Percentiles rank a stretch among this genome's conserved stretches.
Evolutionary conservation across 2,888 invertebrate genomes (phyloP).

Genomic region (Spatulosminthurus flaviceps): DNA sequence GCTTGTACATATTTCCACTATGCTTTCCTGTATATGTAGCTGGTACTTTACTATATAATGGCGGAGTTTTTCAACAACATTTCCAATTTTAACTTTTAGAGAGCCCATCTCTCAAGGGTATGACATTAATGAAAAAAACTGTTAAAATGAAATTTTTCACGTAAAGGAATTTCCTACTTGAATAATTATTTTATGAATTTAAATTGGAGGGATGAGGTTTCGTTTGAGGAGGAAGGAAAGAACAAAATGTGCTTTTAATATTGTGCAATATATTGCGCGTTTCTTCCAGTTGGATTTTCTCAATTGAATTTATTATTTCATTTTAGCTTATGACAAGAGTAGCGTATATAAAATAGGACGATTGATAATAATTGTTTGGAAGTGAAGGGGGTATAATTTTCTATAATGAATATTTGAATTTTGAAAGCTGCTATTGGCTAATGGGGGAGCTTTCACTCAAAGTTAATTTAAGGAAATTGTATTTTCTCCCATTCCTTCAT

Average conservation of each 20-base stretch:
- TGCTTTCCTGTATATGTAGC: too few relatives aligned
- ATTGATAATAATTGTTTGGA: background rate
- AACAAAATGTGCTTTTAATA: too few relatives aligned
- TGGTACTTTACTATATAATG: too few relatives aligned
- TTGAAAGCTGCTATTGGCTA: background rate
- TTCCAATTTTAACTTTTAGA: too few relatives aligned
- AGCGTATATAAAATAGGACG: too few relatives aligned
- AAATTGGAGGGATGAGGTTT: too few relatives aligned
- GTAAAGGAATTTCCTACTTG: too few relatives aligned
- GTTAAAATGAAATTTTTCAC: background rate
- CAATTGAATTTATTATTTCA: background rate
- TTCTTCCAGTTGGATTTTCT: background rate
- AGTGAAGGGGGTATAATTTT: background rate
- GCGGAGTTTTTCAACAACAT: too few relatives aligned
- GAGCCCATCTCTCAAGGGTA: background rate
- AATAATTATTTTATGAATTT: too few relatives aligned
- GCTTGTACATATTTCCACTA: too few relatives aligned
- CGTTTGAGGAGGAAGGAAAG: too few relatives aligned
- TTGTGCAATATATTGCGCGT: too few relatives aligned
- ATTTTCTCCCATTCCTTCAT: background rate
- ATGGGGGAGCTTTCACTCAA: background rate
- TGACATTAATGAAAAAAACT: constrained; percentile 7
- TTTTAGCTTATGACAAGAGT: background rate
- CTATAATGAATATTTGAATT: background rate
- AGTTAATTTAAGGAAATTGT: background rate